These are phyloP conservation scores for Macrosiphum euphorbiae DNA, from an alignment of 2,888 invertebrate genomes.

Conservation along the genomic window DNA sequence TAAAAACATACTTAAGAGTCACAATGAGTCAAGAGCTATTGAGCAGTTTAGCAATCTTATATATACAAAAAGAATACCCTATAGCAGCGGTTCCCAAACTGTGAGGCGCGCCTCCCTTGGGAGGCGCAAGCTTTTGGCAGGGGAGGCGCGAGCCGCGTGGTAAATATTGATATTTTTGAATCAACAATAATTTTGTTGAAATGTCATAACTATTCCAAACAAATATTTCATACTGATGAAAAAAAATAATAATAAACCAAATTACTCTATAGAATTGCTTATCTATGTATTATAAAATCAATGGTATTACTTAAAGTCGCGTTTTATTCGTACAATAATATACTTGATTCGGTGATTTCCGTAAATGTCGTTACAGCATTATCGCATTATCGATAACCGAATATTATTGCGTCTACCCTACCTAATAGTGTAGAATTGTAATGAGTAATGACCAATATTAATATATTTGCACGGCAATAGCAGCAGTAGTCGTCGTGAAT, in stretches of 20 bases:
- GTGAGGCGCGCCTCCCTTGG: neutral
- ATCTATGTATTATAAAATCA: too few relatives aligned
- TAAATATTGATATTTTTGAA: slow-evolving; percentile 39
- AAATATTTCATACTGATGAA: slow-evolving; percentile 8
- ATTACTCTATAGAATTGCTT: too few relatives aligned
- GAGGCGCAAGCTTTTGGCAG: slow-evolving; percentile 29
- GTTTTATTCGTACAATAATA: slow-evolving; percentile 34
- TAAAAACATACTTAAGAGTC: too few relatives aligned
- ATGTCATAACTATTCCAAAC: slow-evolving; percentile 29
- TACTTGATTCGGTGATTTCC: slow-evolving; percentile 27
- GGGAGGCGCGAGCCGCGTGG: slow-evolving; percentile 24
- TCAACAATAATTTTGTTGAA: slow-evolving; percentile 33
- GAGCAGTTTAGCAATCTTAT: too few relatives aligned
- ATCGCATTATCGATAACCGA: slow-evolving; percentile 39
- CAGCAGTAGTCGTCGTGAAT: slow-evolving; percentile 27
- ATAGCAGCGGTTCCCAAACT: neutral
- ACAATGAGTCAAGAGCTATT: too few relatives aligned
- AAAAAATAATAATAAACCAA: too few relatives aligned
- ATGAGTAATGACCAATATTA: neutral
- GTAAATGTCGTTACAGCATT: slow-evolving; percentile 46
- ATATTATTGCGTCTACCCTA: slow-evolving; percentile 36
- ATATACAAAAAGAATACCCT: too few relatives aligned
- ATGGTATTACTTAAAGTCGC: slow-evolving; percentile 27
- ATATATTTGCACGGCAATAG: neutral
- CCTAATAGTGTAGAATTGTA: too few relatives aligned